A percentile compares a stretch with the other conserved stretches of the same genome.
These are phyloP conservation scores for Arge pagana DNA, from an alignment of 2,888 invertebrate species.

Conservation along the genomic window DNA sequence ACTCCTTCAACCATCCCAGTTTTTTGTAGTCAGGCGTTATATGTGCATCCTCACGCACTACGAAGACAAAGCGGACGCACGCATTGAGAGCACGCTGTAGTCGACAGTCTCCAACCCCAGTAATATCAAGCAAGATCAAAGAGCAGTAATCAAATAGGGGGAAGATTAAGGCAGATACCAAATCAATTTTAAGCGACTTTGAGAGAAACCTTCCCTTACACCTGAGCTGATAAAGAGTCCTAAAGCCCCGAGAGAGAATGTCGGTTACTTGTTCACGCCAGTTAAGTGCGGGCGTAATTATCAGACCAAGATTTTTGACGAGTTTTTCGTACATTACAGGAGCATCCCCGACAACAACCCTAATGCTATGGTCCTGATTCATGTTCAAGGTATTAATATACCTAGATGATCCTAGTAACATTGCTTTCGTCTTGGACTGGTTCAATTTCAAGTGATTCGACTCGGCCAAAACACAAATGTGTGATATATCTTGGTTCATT, in stretches of 20 bases:
- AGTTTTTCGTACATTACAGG: neutral
- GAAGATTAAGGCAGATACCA: neutral
- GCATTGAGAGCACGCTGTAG: neutral
- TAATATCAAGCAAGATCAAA: neutral
- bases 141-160: neutral
- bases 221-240: conserved; percentile 1
- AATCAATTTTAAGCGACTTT: neutral
- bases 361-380: neutral
- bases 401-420: conserved; percentile 26
- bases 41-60: neutral
- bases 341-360: neutral
- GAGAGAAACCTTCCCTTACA: neutral
- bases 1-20: neutral
- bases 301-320: neutral
- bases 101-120: neutral
- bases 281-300: neutral
- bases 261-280: conserved; percentile 10
- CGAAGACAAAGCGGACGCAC: neutral
- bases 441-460: neutral
- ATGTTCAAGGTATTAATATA: conserved; percentile 28
- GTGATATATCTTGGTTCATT: neutral
- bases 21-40: neutral
- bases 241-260: neutral
- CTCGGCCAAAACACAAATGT: neutral
- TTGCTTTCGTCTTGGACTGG: neutral